A percentile compares a stretch with the other conserved stretches of the same genome.
Evolutionary conservation across 37 sponge, comb jelly and placozoan genomes (phyloP).

Genomic region (Oscarella lobularis): DNA sequence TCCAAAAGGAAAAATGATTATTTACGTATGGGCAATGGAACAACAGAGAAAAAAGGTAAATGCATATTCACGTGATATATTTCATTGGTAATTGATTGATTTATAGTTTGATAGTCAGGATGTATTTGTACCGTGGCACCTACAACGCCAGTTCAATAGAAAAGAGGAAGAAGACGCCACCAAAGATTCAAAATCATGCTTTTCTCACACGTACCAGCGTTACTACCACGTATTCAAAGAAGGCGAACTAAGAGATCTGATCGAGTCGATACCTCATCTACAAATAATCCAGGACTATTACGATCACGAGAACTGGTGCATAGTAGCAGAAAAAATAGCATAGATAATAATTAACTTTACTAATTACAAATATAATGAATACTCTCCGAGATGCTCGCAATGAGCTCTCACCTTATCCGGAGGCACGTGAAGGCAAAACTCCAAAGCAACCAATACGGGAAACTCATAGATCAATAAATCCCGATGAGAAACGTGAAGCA

Average conservation of each 20-base stretch:
- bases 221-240: constrained; percentile 92
- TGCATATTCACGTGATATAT: neutral
- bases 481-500: constrained; percentile 25
- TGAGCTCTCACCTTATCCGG: constrained; percentile 26
- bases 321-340: constrained; percentile 29
- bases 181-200: constrained; percentile 15
- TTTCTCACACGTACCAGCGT: constrained; percentile 47
- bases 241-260: constrained; percentile 52
- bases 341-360: neutral
- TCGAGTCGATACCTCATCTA: constrained; percentile 14
- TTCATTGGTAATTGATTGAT: neutral
- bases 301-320: constrained; percentile 99
- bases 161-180: neutral
- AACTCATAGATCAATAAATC: constrained; percentile 55
- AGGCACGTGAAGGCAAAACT: constrained; percentile 67
- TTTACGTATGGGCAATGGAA: constrained; percentile 98
- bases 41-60: constrained; percentile 67
- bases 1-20: constrained; percentile 60
- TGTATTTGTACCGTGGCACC: constrained; percentile 91
- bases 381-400: constrained; percentile 19
- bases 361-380: neutral
- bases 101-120: constrained; percentile 57
- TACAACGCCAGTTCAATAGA: constrained; percentile 19
- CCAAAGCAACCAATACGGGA: constrained; percentile 45
- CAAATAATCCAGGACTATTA: constrained; percentile 52